A percentile compares a stretch with the other conserved stretches of the same genome.
These are phyloP conservation scores for Mesaphorura yosii DNA, from an alignment of 1,140 invertebrate species.

Conservation along the genomic window DNA sequence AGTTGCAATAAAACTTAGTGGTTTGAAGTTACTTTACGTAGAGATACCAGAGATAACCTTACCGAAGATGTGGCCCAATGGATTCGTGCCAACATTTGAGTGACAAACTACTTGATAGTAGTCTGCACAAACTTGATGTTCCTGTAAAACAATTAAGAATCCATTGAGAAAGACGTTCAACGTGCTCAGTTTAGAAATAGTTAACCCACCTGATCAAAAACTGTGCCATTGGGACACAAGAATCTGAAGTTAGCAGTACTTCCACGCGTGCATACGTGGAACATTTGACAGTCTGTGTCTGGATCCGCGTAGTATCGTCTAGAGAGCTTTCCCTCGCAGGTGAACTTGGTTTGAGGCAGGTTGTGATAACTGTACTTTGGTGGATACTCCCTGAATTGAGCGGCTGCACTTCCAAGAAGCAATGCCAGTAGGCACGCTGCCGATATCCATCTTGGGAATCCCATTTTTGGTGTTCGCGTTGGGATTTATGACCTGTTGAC, in stretches of 20 bases:
- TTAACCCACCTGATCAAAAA: slow-evolving; percentile 63
- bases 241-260: slow-evolving; percentile 70
- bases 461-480: too few relatives aligned
- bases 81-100: slow-evolving; percentile 14
- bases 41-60: too few relatives aligned
- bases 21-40: too few relatives aligned
- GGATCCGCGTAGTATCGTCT: slow-evolving; percentile 84
- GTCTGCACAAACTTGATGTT: slow-evolving; percentile 29
- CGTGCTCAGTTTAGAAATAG: background rate
- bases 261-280: slow-evolving; percentile 68
- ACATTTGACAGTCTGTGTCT: slow-evolving; percentile 82
- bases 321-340: slow-evolving; percentile 71
- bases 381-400: background rate
- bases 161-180: background rate
- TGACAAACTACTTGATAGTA: slow-evolving; percentile 30
- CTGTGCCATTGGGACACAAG: slow-evolving; percentile 79
- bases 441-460: too few relatives aligned
- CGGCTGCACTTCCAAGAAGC: background rate
- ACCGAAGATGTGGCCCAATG: slow-evolving; percentile 27
- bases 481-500: too few relatives aligned
- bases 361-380: slow-evolving; percentile 61
- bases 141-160: slow-evolving; percentile 15
- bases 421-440: too few relatives aligned
- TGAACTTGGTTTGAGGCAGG: slow-evolving; percentile 74
- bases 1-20: too few relatives aligned